Base-by-base conservation (phyloP, 2,797 vertebrate genomes). In the Neosilurus hyrtlii region DNA sequence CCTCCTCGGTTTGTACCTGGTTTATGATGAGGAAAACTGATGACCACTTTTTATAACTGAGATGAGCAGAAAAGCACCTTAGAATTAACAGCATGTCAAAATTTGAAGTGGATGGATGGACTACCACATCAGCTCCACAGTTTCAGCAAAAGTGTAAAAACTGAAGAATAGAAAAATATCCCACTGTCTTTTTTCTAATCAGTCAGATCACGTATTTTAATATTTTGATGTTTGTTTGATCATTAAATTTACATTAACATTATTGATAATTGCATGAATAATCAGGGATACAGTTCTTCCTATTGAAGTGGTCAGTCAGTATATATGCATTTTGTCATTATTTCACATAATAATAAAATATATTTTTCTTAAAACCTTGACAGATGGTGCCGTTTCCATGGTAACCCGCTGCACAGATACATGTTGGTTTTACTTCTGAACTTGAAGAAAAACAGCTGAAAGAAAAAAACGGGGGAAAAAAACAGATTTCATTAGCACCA, bases 381-480 rank as follows among this genome's bases (percentile, higher is more conserved):
- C 98, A 99, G 88, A 91, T 72, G 14, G 93, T 95, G 81, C 98
- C 98, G 0, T 97, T 95, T 82, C 98, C 97, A 9, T 93, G 88
- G 86, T 96, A 98, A 74, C 98, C 97, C 2, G 96, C 96, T 0
- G 94, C 91, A 84, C 98, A 99, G 85, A 92, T 59, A 35, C 98
- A 99, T 9, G 10, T 83, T 0, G 95, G 89, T 0, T 87, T 83
- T n/a, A 88, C 83, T 68, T 93, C 94, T 2, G 87, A 18, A 0
- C 90, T 90, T 30, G 90, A 93, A 14, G 93, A 93, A 35, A 96
- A 51, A 51, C 98, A 99, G 89, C 98, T 99, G 91, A 77, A 80
- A 76, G 83, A 54, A 59, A 37, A 1, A 43, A 43, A 43, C 43
- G 8, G 8, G 43, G 91, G 75, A 79, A 77, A 83, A 59, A 59